These are phyloP conservation scores for Rotaria socialis DNA, from an alignment of 2,888 invertebrate genomes.

Conservation along the genomic window DNA sequence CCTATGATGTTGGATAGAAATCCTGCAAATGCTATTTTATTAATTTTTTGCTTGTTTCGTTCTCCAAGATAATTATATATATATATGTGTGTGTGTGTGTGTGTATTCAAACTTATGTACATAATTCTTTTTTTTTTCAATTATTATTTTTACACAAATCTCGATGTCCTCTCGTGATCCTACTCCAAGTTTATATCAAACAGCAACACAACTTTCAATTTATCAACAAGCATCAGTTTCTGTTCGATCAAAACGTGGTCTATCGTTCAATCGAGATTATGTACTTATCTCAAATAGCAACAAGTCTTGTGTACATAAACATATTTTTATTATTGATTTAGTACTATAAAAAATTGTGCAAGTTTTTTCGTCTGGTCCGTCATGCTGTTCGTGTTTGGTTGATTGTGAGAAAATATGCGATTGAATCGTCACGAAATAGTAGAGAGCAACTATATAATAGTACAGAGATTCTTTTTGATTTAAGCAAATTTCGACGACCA, in stretches of 20 bases:
- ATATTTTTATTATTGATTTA: background rate
- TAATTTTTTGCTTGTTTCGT: background rate
- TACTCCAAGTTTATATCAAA: background rate
- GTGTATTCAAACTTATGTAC: background rate
- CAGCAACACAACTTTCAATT: background rate
- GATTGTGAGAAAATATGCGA: background rate
- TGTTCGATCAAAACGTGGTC: background rate
- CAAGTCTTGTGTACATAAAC: too few relatives aligned
- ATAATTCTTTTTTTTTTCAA: background rate
- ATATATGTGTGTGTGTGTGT: too few relatives aligned
- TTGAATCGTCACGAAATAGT: background rate
- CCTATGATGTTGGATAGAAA: background rate
- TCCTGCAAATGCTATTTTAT: background rate
- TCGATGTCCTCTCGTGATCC: background rate
- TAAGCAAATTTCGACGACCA: constrained; percentile 42
- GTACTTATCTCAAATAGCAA: background rate
- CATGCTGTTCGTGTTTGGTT: constrained; percentile 14
- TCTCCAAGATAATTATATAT: background rate
- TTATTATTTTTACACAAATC: background rate
- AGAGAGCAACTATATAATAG: background rate
- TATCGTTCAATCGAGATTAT: background rate
- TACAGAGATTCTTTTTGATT: constrained; percentile 35
- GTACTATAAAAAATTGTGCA: background rate
- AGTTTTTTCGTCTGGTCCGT: background rate
- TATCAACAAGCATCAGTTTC: background rate